Evolutionary conservation across 2,113 vertebrate species (phyloP), one percentile per base, ranked within the genome.

Genomic region (Pleuronectes platessa): DNA sequence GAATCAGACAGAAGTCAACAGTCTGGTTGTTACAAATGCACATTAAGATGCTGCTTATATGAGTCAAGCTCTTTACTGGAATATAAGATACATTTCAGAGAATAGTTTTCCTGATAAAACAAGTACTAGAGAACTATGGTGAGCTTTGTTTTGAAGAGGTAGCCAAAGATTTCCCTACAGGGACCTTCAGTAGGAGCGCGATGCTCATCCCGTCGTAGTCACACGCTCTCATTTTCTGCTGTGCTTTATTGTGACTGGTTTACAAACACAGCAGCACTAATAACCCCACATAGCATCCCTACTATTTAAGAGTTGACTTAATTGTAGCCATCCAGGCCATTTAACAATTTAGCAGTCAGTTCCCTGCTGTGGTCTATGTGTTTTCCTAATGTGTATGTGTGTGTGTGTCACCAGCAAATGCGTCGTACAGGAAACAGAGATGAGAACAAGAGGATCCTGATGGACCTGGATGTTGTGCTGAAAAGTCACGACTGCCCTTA

Each of bases 401-500:
- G 53, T 70, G 21, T 79, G 10, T 85, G 75, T 86, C 63, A 42
- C 69, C 92, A 98, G 97, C 97, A 98, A 97, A 98, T 98, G 97
- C 94, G 97, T 37, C 95, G 97, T 68, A 98, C 97, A 0, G 97
- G 97, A 81, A 98, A 98, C 85, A 97, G 97, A 82, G 97, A 97
- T 3, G 97, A 98, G 92, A 98, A 98, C 86, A 98, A 98, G 82
- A 90, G 97, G 70, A 98, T 98, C 81, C 91, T 98, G 59, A 98
- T 98, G 97, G 97, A 98, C 85, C 87, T 98, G 85, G 97, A 98
- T 0, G 97, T 98, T 56, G 97, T 98, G 45, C 94, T 98, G 74
- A 98, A 98, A 89, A 98, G 97, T 85, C 97, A 98, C 0, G 97
- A 98, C 92, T 98, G 97, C 71, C 97, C 97, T 26, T 98, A 98